Conservation (phyloP, 2,113 vertebrate species). For the Rattus norvegicus region GRCr8 NC_086023.1:81357501-81358000, state of each 20-base stretch:
- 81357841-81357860: not conserved
- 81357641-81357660: not conserved
- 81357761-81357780: not conserved
- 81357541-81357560: slow-evolving; percentile 39
- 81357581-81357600: not conserved
- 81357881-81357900: not conserved
- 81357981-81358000: not conserved
- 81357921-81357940: not conserved
- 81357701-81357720: not conserved
- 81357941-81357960: not conserved
- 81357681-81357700: not conserved
- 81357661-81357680: too few relatives aligned
- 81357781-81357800: not conserved
- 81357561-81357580: slow-evolving; percentile 44
- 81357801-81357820: not conserved
- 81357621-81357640: not conserved
- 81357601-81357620: not conserved
- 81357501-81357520: slow-evolving; percentile 41
- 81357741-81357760: not conserved
- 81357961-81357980: not conserved
- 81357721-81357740: not conserved
- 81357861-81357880: not conserved
- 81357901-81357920: not conserved
- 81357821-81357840: not conserved
- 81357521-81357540: slow-evolving; percentile 52